Evolutionary conservation across 1,140 invertebrate species (phyloP).

Genomic region (Magallana angulata): DNA sequence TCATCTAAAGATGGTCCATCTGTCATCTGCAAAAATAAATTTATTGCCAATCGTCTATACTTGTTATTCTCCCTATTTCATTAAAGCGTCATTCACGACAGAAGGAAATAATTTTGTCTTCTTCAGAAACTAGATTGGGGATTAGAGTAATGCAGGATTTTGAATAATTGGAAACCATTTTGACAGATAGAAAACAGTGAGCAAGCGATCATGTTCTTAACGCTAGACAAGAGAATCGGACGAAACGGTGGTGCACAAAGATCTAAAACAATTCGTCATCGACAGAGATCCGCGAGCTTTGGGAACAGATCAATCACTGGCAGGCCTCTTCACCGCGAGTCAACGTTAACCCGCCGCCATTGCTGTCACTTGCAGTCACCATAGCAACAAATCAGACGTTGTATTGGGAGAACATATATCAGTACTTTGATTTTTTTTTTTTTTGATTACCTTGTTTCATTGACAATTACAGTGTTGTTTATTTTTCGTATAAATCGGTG

Average conservation of each 20-base stretch:
- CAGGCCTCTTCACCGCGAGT: not conserved
- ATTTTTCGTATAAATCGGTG: too few species aligned
- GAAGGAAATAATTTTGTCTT: slow-evolving; percentile 1
- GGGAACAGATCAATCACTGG: not conserved
- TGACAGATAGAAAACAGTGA: not conserved
- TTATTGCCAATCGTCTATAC: not conserved
- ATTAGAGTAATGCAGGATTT: not conserved
- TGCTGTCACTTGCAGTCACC: too few species aligned
- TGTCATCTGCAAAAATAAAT: not conserved
- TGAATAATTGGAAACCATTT: not conserved
- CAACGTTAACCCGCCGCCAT: too few species aligned
- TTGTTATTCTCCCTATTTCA: not conserved
- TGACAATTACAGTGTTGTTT: too few species aligned
- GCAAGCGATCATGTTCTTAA: not conserved
- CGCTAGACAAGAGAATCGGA: not conserved
- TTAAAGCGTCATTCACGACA: not conserved
- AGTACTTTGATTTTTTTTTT: too few species aligned
- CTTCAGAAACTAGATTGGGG: not conserved
- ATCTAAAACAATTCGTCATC: not conserved
- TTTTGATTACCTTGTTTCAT: too few species aligned
- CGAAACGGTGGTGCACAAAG: not conserved
- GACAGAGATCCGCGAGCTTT: not conserved
- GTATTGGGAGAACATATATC: too few species aligned
- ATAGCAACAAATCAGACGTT: too few species aligned
- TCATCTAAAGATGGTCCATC: not conserved